Conservation (phyloP, 2,797 vertebrate species). For the Microctenopoma stevenorrisi region DNA sequence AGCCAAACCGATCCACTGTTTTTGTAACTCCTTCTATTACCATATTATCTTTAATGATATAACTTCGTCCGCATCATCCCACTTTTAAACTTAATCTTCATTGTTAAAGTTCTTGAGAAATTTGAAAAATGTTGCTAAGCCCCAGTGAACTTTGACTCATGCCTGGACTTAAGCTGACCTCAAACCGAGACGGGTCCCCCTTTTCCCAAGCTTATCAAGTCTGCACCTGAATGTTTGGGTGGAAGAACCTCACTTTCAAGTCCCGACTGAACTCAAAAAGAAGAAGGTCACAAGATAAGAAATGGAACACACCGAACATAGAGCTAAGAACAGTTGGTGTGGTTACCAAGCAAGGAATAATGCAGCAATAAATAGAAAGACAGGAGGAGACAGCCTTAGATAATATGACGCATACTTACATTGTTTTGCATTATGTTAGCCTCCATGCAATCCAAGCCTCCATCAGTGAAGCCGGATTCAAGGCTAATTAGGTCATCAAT, state of each 20-base stretch:
- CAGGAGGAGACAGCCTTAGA: constrained; percentile 20
- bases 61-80: constrained; percentile 28
- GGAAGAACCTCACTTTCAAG: constrained; percentile 42
- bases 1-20: constrained; percentile 61
- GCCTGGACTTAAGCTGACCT: constrained; percentile 89
- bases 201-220: constrained; percentile 71
- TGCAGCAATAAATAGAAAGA: constrained; percentile 38
- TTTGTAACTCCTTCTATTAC: not conserved
- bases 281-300: constrained; percentile 11
- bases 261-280: constrained; percentile 25
- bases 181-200: constrained; percentile 61
- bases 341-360: constrained; percentile 12
- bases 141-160: constrained; percentile 93
- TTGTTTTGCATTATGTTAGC: constrained; percentile 91
- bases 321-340: not conserved
- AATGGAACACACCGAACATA: not conserved
- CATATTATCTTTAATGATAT: not conserved
- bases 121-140: constrained; percentile 74
- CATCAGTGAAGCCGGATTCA: constrained; percentile 93
- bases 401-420: constrained; percentile 85
- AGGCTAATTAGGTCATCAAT: constrained; percentile 94
- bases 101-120: constrained; percentile 69
- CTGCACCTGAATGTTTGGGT: constrained; percentile 38
- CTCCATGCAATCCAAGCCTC: constrained; percentile 91
- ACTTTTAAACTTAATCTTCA: constrained; percentile 67